Percentiles rank a stretch among this genome's conserved stretches.
phyloP scores from a whole-genome alignment of 2,888 invertebrate genomes.

The Perithous albicinctus region DNA sequence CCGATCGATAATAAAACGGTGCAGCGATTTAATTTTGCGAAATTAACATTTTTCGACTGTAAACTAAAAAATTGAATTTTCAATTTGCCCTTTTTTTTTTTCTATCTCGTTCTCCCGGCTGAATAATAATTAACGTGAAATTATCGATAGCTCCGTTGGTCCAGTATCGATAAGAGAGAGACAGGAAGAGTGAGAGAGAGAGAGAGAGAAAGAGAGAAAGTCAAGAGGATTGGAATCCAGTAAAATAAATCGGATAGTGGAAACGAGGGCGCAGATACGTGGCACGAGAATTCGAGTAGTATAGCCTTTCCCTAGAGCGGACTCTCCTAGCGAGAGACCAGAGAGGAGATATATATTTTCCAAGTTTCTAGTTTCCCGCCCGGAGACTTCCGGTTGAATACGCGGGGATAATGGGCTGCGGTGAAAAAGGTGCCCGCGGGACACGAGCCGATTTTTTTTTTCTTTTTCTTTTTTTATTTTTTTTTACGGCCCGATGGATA shows the following conservation, averaged over 20 bases:
- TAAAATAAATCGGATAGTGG: conserved; percentile 19
- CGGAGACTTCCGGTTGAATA: conserved; percentile 21
- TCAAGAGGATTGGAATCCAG: conserved; percentile 11
- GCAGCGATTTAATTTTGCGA: too few species aligned
- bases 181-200: too few species aligned
- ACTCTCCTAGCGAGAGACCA: neutral
- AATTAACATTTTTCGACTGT: too few species aligned
- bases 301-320: neutral
- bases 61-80: too few species aligned
- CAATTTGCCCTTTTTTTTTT: too few species aligned
- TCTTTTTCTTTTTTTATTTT: too few species aligned
- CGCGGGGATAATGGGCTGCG: neutral
- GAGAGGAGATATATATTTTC: conserved; percentile 10
- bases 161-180: conserved; percentile 10
- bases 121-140: neutral
- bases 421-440: neutral
- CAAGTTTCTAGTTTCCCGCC: conserved; percentile 27
- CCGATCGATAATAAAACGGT: too few species aligned
- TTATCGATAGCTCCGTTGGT: neutral
- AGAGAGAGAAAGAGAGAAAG: too few species aligned
- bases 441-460: neutral
- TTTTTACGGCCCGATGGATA: neutral
- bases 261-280: conserved; percentile 15
- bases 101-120: too few species aligned
- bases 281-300: conserved; percentile 9